Percentiles rank a stretch among this genome's conserved stretches.
Conservation (phyloP, 2,113 vertebrate species). For the Sciurus niger region DNA sequence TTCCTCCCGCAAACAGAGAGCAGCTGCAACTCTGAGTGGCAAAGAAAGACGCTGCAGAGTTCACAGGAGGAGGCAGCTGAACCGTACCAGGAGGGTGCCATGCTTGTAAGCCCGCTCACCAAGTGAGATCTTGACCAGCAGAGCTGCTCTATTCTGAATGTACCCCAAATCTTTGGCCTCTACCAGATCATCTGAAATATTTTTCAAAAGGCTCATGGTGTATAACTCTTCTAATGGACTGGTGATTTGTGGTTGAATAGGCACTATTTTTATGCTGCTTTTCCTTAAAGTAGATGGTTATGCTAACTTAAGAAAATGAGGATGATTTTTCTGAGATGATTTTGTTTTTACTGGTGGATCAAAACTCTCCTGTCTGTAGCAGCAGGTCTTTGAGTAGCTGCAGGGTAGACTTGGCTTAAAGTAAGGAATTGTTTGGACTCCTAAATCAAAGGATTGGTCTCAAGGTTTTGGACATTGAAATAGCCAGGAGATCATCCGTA, state of each 20-base stretch:
- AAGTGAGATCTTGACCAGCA: not conserved
- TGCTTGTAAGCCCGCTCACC: not conserved
- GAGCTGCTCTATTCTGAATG: not conserved
- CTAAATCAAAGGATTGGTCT: not conserved
- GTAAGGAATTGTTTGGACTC: not conserved
- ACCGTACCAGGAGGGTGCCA: fast-evolving
- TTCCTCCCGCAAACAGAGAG: not conserved
- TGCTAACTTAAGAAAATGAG: not conserved
- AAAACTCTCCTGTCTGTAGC: not conserved
- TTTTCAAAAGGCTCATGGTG: not conserved
- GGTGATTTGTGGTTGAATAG: not conserved
- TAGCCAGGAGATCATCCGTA: not conserved
- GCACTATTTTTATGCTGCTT: not conserved
- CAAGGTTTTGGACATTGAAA: not conserved
- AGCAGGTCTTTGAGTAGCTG: not conserved
- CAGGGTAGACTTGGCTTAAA: not conserved
- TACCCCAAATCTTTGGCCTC: not conserved
- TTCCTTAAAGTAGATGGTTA: not conserved
- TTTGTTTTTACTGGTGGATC: not conserved
- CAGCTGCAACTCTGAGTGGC: too few relatives aligned
- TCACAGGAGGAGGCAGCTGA: fast-evolving
- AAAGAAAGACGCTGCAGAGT: not conserved
- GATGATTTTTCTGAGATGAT: not conserved
- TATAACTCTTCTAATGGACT: not conserved
- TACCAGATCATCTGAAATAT: not conserved